These are phyloP conservation scores for Parazoanthus atlanticus DNA, from an alignment of 92 coral and sea anemone species.

Conservation along the genomic window DNA sequence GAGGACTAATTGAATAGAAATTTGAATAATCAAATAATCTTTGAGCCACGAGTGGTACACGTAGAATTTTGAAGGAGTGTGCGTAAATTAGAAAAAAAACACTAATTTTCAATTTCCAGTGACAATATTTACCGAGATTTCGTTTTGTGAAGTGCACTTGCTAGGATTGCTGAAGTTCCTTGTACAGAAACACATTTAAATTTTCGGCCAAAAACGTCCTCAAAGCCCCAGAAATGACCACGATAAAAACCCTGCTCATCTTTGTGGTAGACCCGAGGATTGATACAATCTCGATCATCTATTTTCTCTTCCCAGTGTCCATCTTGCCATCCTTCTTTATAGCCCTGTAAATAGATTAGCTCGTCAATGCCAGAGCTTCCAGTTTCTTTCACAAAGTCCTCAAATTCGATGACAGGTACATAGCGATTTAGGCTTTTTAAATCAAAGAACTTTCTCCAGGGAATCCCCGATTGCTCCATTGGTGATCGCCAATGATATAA, in stretches of 20 bases:
- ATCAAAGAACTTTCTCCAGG: constrained; percentile 96
- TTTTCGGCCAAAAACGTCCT: constrained; percentile 83
- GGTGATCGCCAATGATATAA: constrained; percentile 94
- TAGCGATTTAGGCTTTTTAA: constrained; percentile 88
- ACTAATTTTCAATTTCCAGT: not conserved
- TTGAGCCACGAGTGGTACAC: not conserved
- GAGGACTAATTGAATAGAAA: not conserved
- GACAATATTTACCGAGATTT: constrained; percentile 71
- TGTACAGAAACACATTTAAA: constrained; percentile 92
- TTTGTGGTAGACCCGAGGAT: constrained; percentile 75
- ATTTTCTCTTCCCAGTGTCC: constrained; percentile 98
- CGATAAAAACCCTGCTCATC: constrained; percentile 75
- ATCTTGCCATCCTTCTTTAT: constrained; percentile 95
- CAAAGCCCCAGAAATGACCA: constrained; percentile 91
- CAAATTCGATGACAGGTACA: constrained; percentile 94
- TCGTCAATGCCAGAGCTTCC: constrained; percentile 88
- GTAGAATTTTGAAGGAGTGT: not conserved
- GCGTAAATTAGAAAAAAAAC: not conserved
- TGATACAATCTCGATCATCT: constrained; percentile 90
- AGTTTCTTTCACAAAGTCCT: constrained; percentile 85
- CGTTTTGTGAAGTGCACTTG: constrained; percentile 65
- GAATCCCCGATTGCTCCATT: constrained; percentile 85
- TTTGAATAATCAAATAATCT: no score
- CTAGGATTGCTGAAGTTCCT: constrained; percentile 87
- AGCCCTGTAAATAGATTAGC: constrained; percentile 87